Percentiles rank a stretch among this genome's conserved stretches.
Conservation (phyloP, 2,797 vertebrate species). For the Streptopelia turtur region DNA sequence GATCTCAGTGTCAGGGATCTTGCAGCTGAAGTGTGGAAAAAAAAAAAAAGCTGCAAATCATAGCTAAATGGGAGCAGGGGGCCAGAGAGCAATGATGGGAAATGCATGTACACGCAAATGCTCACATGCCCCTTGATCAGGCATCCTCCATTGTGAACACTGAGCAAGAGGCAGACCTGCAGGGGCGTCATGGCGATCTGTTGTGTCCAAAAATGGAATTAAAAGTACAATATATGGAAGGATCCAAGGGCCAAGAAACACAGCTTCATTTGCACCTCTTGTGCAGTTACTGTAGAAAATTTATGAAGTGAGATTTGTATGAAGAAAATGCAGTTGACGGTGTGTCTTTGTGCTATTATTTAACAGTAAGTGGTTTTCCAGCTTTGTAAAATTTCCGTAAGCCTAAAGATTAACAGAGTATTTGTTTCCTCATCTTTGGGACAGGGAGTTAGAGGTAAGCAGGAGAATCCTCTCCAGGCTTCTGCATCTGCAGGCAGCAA, state of each 20-base stretch:
- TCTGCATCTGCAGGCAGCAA: background rate
- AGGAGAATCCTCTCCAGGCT: background rate
- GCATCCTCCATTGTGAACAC: background rate
- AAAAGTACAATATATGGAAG: background rate
- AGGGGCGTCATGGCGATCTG: background rate
- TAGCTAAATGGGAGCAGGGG: background rate
- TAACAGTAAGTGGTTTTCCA: constrained; percentile 38
- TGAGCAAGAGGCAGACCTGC: background rate
- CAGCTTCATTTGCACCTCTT: constrained; percentile 1
- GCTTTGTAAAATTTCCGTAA: constrained; percentile 12
- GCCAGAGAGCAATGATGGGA: background rate
- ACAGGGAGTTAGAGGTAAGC: background rate
- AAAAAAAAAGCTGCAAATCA: background rate
- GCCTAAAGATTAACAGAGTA: background rate
- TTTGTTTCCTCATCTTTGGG: background rate
- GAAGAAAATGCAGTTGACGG: background rate
- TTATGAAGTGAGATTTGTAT: background rate
- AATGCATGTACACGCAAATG: accelerated
- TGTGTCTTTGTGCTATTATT: constrained; percentile 1
- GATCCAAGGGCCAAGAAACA: constrained; percentile 1
- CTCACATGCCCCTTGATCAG: accelerated
- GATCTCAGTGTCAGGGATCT: background rate
- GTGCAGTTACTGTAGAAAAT: background rate
- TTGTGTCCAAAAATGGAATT: background rate
- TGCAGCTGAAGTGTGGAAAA: background rate